Conservation (phyloP, 2,797 vertebrate genomes). For the Danionella dracula region DNA sequence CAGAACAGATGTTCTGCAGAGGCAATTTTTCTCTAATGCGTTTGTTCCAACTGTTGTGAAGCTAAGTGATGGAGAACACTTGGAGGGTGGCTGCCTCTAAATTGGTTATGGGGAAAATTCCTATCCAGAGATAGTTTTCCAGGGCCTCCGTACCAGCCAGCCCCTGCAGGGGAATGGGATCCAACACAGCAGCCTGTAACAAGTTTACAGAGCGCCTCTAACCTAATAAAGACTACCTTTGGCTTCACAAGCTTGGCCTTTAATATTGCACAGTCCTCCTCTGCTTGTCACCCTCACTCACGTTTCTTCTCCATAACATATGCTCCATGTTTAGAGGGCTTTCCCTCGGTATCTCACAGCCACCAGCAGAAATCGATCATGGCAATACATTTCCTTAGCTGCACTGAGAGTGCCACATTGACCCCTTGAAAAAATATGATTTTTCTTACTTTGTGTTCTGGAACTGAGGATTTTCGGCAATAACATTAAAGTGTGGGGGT, state of each 20-base stretch:
- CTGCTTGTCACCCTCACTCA: constrained; percentile 51
- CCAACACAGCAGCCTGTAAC: constrained; percentile 54
- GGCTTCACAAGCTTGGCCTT: constrained; percentile 37
- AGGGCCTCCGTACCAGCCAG: constrained; percentile 47
- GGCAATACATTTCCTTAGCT: constrained; percentile 17
- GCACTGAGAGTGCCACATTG: constrained; percentile 1
- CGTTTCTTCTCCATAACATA: constrained; percentile 52
- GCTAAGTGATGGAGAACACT: constrained; percentile 67
- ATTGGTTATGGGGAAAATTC: constrained; percentile 61
- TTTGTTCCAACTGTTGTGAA: constrained; percentile 61
- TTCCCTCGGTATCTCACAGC: constrained; percentile 36
- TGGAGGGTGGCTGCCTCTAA: constrained; percentile 64
- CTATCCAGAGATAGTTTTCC: constrained; percentile 53
- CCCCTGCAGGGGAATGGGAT: constrained; percentile 51
- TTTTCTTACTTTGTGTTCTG: not conserved
- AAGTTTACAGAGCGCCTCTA: constrained; percentile 61
- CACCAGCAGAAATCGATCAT: constrained; percentile 46
- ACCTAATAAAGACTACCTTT: constrained; percentile 59
- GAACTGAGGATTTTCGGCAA: not conserved
- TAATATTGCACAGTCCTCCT: constrained; percentile 55
- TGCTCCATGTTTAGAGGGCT: constrained; percentile 46
- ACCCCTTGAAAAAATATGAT: constrained; percentile 14
- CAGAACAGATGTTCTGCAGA: constrained; percentile 56
- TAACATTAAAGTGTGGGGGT: not conserved
- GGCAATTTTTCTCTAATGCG: constrained; percentile 54